Base-by-base conservation (phyloP, 2,797 vertebrate species). In the Sebastes minor region DNA sequence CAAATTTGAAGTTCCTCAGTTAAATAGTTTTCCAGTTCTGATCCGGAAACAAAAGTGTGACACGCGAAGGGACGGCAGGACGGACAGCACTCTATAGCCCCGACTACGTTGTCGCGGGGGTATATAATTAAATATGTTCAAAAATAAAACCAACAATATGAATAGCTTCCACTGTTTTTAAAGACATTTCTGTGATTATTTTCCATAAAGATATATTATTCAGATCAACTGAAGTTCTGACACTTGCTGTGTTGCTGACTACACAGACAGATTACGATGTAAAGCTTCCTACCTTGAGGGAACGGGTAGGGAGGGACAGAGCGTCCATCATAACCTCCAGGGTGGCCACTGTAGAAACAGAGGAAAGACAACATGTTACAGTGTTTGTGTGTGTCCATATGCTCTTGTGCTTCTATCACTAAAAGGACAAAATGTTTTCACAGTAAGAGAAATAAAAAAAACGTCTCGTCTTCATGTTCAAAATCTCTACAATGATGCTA, bases 281-380 rank as follows among this genome's bases (percentile, higher is more conserved):
- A 68, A 22, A 22, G 28, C 66, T 60, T 76, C 76, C 35, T 86
- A 96, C 96, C 95, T 94, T 96, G 92, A 79, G 96, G 93, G 78
- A 96, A 96, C 0, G 95, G 90, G 49, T 95, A 96, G 2, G 95
- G 92, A 32, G 95, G 93, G 6, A 96, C 92, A 13, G 95, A 72
- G 46, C 96, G 95, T 14, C 94, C 94, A 35, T 96, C 95, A 64
- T 96, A 96, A 76, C 92, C 92, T 83, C 94, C 94, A 57, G 91
- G 56, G 73, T 96, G 96, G 46, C 94, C 91, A 73, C 91, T 93
- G 91, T 2, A 12, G 61, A 78, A 60, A 81, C 8, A 84, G 38
- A 63, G n/a, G 2, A 77, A 78, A 78, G 23, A 16, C 30, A 57
- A 49, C 9, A 61, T 18, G 62, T 65, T 86, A 73, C 42, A 38